Percentiles rank a stretch among this genome's conserved stretches.
Conservation (phyloP, 2,113 vertebrate genomes). For the Paracanthobrama guichenoti region DNA sequence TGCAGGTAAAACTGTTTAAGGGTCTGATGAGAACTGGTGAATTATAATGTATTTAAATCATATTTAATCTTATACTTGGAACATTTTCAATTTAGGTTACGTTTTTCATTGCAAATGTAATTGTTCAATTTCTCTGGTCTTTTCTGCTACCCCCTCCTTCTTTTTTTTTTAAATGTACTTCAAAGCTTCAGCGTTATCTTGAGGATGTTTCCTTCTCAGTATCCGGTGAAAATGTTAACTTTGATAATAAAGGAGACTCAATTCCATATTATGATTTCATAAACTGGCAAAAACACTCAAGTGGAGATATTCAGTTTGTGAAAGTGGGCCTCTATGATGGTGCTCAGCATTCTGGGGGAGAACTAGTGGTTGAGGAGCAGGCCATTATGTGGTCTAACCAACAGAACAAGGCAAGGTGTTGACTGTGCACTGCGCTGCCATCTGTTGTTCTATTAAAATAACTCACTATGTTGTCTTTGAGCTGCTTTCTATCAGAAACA, state of each 20-base stretch:
- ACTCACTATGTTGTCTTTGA: neutral
- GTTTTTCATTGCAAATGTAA: neutral
- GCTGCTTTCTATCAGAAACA: neutral
- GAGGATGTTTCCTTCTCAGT: constrained; percentile 70
- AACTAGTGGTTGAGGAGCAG: constrained; percentile 72
- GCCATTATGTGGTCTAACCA: constrained; percentile 69
- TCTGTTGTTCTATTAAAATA: constrained; percentile 59
- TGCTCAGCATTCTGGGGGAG: constrained; percentile 66
- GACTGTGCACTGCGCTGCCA: constrained; percentile 69
- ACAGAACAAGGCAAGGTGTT: constrained; percentile 76
- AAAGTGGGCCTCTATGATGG: constrained; percentile 76
- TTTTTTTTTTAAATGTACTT: neutral
- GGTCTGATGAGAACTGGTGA: neutral
- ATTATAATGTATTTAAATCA: neutral
- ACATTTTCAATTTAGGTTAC: neutral
- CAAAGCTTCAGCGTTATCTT: constrained; percentile 74
- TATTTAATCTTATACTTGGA: neutral
- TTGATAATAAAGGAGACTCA: constrained; percentile 75
- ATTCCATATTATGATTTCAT: constrained; percentile 77
- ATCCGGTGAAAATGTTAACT: constrained; percentile 71
- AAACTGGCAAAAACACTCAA: constrained; percentile 73
- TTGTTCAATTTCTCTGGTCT: neutral
- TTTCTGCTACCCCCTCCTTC: neutral
- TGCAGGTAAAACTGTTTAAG: constrained; percentile 68
- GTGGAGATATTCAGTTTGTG: constrained; percentile 68